Conservation (phyloP, 2,113 vertebrate species). For the Chauna torquata region DNA sequence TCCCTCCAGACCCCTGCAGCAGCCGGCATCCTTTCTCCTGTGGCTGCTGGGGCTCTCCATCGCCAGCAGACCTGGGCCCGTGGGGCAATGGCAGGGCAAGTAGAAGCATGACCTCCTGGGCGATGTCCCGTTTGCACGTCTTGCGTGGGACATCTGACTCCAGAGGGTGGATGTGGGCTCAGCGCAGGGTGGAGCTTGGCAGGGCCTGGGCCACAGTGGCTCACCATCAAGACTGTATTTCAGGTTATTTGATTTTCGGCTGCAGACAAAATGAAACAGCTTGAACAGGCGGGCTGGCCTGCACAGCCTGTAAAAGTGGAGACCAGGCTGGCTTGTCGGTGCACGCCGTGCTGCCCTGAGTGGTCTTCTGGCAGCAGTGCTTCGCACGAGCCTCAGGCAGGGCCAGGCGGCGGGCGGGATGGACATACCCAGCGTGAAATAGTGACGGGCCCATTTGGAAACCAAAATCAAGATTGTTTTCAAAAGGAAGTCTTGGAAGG, state of each 20-base stretch:
- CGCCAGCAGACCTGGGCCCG: rapidly evolving
- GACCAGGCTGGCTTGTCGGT: neutral
- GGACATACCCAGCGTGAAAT: neutral
- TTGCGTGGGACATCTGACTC: neutral
- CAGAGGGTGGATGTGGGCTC: neutral
- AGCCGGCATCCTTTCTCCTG: neutral
- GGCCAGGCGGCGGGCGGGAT: neutral
- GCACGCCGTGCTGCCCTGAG: rapidly evolving
- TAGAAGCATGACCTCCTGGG: neutral
- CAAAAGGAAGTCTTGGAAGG: neutral
- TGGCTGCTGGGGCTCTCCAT: rapidly evolving
- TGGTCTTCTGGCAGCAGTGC: neutral
- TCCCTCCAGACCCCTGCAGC: neutral
- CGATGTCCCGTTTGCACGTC: neutral
- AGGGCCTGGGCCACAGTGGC: neutral
- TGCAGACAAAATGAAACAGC: constrained; percentile 66
- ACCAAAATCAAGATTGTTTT: neutral
- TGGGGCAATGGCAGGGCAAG: neutral
- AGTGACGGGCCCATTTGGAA: constrained; percentile 18
- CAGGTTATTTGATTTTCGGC: constrained; percentile 21
- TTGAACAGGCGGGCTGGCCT: constrained; percentile 37
- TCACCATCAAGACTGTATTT: neutral
- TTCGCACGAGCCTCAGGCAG: neutral
- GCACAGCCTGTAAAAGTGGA: constrained; percentile 10
- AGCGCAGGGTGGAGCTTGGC: neutral